These are phyloP conservation scores for Atherinosoma microstoma DNA, from an alignment of 2,797 vertebrate genomes.

Conservation along the genomic window DNA sequence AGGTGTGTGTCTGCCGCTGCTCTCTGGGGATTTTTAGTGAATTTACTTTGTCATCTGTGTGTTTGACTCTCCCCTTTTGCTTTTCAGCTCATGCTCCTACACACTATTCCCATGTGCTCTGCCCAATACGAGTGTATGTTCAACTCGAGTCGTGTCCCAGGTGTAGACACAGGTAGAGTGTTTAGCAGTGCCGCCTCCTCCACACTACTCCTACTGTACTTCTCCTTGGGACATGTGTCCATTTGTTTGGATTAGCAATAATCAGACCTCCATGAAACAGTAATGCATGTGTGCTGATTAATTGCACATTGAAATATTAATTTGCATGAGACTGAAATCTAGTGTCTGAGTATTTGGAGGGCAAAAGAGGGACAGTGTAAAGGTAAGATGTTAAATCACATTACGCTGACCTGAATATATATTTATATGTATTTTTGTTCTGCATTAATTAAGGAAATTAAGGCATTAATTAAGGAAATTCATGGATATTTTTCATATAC, in stretches of 20 bases:
- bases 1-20: conserved; percentile 58
- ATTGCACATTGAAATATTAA: conserved; percentile 52
- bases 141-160: conserved; percentile 87
- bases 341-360: conserved; percentile 29
- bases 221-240: conserved; percentile 57
- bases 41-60: conserved; percentile 75
- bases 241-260: conserved; percentile 45
- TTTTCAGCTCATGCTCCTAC: conserved; percentile 89
- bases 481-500: not conserved
- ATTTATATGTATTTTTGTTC: rapidly evolving
- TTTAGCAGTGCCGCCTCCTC: conserved; percentile 69
- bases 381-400: conserved; percentile 9
- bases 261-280: conserved; percentile 33
- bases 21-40: conserved; percentile 60
- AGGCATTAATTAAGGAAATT: not conserved
- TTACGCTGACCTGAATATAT: not conserved
- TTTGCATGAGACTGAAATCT: conserved; percentile 65
- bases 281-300: conserved; percentile 61
- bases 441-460: no score
- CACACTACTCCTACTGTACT: conserved; percentile 61
- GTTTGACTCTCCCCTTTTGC: conserved; percentile 86
- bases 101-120: conserved; percentile 88
- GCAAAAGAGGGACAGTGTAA: conserved; percentile 1
- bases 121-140: conserved; percentile 88
- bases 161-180: conserved; percentile 89